Conservation (phyloP, 2,888 invertebrate species). For the Drosophila mettleri region DNA sequence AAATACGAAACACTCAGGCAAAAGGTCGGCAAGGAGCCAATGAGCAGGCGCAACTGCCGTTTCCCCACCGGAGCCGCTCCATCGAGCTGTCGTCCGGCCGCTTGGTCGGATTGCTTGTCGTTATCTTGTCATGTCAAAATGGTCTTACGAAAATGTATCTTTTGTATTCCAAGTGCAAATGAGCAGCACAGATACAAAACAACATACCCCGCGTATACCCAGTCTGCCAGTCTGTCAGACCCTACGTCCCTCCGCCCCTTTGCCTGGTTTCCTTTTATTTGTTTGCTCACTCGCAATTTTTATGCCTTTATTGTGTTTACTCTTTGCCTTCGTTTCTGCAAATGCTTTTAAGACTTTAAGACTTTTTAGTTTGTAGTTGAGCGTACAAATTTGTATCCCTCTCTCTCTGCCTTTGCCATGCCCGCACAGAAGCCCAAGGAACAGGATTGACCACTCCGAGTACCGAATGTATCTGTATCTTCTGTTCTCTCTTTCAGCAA, state of each 20-base stretch:
- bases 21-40: slow-evolving; percentile 74
- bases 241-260: not conserved
- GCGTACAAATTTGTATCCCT: slow-evolving; percentile 72
- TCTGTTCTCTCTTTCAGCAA: slow-evolving; percentile 20
- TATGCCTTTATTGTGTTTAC: slow-evolving; percentile 80
- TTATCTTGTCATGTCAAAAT: slow-evolving; percentile 84
- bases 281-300: slow-evolving; percentile 81
- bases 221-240: not conserved
- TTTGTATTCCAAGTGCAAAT: slow-evolving; percentile 82
- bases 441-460: slow-evolving; percentile 66
- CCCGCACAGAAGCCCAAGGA: slow-evolving; percentile 45
- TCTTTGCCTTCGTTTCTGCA: slow-evolving; percentile 77
- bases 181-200: slow-evolving; percentile 68
- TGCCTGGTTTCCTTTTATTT: slow-evolving; percentile 67
- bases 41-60: slow-evolving; percentile 61
- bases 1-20: slow-evolving; percentile 73
- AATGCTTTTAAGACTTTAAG: slow-evolving; percentile 81
- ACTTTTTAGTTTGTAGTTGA: slow-evolving; percentile 78
- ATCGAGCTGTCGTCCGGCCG: slow-evolving; percentile 42
- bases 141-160: slow-evolving; percentile 82
- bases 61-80: slow-evolving; percentile 4
- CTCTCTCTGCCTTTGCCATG: not conserved
- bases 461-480: slow-evolving; percentile 41
- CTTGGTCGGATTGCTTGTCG: slow-evolving; percentile 78
- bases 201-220: slow-evolving; percentile 13